A percentile compares a stretch with the other conserved stretches of the same genome.
Conservation (phyloP, 2,113 vertebrate genomes). For the Nesospiza acunhae region DNA sequence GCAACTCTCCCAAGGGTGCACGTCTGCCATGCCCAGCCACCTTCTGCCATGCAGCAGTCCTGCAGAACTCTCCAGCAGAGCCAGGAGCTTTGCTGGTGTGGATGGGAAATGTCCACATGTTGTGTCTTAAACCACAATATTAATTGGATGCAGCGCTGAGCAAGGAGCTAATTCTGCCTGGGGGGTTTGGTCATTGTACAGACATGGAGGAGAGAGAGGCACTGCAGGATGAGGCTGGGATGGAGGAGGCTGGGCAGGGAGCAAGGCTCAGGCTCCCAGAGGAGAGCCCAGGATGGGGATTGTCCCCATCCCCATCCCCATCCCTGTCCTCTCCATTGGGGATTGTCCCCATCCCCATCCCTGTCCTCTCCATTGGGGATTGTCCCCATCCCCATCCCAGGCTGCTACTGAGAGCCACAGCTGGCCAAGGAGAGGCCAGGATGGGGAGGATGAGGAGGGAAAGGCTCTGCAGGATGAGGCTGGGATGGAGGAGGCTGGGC, state of each 20-base stretch:
- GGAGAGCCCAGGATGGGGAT: neutral
- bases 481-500: too few species aligned
- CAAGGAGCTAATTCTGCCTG: neutral
- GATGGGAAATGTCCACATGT: neutral
- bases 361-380: too few species aligned
- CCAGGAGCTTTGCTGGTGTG: neutral
- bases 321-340: too few species aligned
- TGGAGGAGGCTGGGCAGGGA: neutral
- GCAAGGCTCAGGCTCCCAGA: neutral
- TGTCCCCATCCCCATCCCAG: too few species aligned
- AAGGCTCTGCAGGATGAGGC: too few species aligned
- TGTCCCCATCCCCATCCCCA: too few species aligned
- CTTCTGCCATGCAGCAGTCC: fast-evolving
- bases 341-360: too few species aligned
- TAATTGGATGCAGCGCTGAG: slow-evolving; percentile 26
- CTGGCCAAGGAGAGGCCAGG: too few species aligned
- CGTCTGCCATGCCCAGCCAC: fast-evolving
- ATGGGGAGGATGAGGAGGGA: too few species aligned
- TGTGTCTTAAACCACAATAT: slow-evolving; percentile 15
- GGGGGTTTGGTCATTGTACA: neutral
- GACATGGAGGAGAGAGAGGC: neutral
- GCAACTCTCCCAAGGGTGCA: neutral
- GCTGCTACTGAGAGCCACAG: too few species aligned
- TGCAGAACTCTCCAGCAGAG: neutral
- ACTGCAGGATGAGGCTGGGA: neutral